Percentiles rank a stretch among this genome's conserved stretches.
Conservation (phyloP, 2,797 vertebrate species). For the Lagodon rhomboides region DNA sequence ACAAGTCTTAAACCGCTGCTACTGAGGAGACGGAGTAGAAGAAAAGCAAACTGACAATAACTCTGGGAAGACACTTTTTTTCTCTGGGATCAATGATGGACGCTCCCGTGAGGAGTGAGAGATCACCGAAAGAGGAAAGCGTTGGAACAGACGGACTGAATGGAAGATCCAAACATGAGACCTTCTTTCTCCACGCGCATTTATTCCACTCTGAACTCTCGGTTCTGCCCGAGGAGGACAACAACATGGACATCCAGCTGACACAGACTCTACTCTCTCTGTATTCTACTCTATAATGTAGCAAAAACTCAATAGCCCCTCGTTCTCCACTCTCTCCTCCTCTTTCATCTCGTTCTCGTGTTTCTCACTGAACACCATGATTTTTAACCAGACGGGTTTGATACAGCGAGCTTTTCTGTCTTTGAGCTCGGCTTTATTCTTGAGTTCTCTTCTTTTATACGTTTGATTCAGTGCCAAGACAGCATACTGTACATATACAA, state of each 20-base stretch:
- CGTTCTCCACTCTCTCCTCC: slow-evolving; percentile 32
- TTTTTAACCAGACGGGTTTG: slow-evolving; percentile 68
- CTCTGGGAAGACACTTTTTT: slow-evolving; percentile 72
- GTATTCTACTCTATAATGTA: slow-evolving; percentile 79
- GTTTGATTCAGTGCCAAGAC: slow-evolving; percentile 78
- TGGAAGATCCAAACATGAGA: slow-evolving; percentile 59
- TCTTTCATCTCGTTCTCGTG: slow-evolving; percentile 37
- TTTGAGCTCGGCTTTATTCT: slow-evolving; percentile 64
- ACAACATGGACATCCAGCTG: slow-evolving; percentile 39
- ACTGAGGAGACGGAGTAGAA: slow-evolving; percentile 69
- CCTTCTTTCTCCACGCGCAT: slow-evolving; percentile 59
- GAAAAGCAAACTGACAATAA: slow-evolving; percentile 60
- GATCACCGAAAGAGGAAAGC: slow-evolving; percentile 42
- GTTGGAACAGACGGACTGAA: slow-evolving; percentile 41
- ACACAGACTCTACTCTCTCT: slow-evolving; percentile 46
- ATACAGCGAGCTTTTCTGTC: slow-evolving; percentile 70
- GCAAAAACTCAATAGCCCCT: slow-evolving; percentile 71
- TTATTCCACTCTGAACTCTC: slow-evolving; percentile 57
- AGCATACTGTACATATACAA: slow-evolving; percentile 75
- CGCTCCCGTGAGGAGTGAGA: slow-evolving; percentile 57
- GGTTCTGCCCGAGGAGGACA: slow-evolving; percentile 48
- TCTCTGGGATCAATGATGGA: slow-evolving; percentile 68
- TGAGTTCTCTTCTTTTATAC: slow-evolving; percentile 67
- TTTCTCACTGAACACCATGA: slow-evolving; percentile 51
- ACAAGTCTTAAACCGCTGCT: slow-evolving; percentile 82